Conservation (phyloP, 2,113 vertebrate genomes). For the Calcarius ornatus region DNA sequence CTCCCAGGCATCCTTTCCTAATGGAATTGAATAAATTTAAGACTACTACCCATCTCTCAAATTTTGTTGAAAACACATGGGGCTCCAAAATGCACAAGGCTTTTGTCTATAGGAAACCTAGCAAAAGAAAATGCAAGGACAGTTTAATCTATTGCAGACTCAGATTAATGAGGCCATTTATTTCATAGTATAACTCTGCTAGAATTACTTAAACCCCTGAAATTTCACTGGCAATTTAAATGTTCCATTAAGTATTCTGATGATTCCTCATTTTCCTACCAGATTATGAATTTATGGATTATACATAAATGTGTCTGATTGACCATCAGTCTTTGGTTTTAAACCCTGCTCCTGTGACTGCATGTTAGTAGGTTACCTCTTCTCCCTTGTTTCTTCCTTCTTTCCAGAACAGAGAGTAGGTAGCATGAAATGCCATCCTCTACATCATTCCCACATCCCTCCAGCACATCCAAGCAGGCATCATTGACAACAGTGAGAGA, state of each 20-base stretch:
- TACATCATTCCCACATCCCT: not conserved
- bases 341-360: not conserved
- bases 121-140: not conserved
- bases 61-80: not conserved
- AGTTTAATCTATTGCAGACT: not conserved
- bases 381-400: not conserved
- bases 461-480: not conserved
- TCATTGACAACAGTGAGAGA: not conserved
- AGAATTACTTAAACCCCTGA: not conserved
- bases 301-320: not conserved
- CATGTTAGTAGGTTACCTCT: not conserved
- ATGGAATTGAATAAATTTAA: not conserved
- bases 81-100: not conserved
- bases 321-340: not conserved
- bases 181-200: not conserved
- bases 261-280: not conserved
- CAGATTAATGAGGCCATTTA: constrained; percentile 6
- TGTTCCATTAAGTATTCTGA: not conserved
- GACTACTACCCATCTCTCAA: not conserved
- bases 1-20: not conserved
- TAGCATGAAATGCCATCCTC: not conserved
- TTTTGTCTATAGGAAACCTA: not conserved
- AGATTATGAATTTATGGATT: not conserved
- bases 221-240: constrained; percentile 9
- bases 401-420: not conserved